These are phyloP conservation scores for Nesoenas mayeri DNA, from an alignment of 2,113 vertebrate genomes.

Conservation along the genomic window DNA sequence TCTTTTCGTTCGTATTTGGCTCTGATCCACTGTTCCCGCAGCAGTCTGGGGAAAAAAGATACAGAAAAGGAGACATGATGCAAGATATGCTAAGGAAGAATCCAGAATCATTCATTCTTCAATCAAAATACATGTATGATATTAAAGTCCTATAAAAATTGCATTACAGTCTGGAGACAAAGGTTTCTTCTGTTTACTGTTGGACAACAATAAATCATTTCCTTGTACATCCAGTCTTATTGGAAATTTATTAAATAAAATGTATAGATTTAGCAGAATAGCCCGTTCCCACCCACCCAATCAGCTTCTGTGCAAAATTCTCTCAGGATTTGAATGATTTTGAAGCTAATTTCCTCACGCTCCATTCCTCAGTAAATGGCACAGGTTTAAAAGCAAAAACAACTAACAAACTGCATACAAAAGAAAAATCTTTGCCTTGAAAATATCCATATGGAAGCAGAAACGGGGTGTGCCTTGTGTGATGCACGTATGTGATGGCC, in stretches of 20 bases:
- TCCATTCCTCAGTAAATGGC: not conserved
- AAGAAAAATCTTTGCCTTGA: not conserved
- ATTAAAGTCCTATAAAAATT: not conserved
- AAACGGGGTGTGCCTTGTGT: not conserved
- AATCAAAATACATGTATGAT: not conserved
- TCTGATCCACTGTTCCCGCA: conserved; percentile 95
- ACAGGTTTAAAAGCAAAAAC: not conserved
- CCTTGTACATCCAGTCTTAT: not conserved
- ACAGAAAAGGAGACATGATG: not conserved
- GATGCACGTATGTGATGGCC: accelerated
- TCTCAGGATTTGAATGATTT: not conserved
- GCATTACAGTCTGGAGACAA: not conserved
- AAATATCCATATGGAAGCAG: not conserved
- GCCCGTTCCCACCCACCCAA: not conserved
- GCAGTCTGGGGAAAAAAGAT: conserved; percentile 77
- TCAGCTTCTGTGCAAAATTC: not conserved
- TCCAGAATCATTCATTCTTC: not conserved
- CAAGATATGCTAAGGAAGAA: not conserved
- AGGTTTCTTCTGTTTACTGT: not conserved
- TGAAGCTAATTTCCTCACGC: not conserved
- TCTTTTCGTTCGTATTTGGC: conserved; percentile 95
- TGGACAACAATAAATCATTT: not conserved
- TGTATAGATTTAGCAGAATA: not conserved
- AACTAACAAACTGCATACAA: not conserved
- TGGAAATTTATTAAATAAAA: not conserved